Conservation (phyloP, 2,113 vertebrate genomes). For the Tragelaphus buxtoni region DNA sequence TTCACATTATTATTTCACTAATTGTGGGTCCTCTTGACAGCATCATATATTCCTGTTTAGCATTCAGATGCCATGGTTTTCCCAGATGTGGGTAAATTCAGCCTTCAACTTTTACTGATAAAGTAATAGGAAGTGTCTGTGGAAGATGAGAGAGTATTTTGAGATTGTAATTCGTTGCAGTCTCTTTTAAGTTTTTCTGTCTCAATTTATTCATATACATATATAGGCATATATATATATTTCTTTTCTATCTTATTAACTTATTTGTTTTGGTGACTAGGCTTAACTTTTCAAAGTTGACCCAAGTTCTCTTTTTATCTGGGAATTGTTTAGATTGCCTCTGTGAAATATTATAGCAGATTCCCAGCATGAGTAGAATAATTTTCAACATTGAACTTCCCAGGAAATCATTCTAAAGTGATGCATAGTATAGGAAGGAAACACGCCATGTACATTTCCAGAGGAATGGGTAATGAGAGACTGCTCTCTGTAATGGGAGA, state of each 20-base stretch:
- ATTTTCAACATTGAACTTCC: neutral
- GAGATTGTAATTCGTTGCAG: neutral
- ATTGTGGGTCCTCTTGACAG: neutral
- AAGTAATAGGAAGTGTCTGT: conserved; percentile 3
- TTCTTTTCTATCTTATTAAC: neutral
- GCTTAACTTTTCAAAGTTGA: neutral
- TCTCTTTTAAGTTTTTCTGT: neutral
- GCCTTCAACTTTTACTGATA: neutral
- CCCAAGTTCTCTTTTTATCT: neutral
- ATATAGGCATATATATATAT: neutral
- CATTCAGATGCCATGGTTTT: neutral
- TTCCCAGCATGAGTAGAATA: neutral
- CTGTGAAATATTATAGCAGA: neutral
- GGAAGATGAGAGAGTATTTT: neutral
- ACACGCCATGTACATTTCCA: neutral
- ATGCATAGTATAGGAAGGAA: neutral
- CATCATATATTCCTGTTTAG: neutral
- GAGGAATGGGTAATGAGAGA: neutral
- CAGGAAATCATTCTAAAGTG: neutral
- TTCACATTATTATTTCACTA: neutral
- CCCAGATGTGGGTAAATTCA: neutral
- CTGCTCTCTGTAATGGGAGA: neutral
- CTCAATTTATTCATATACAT: neutral
- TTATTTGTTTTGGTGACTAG: neutral
- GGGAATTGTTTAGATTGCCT: neutral